phyloP scores from a whole-genome alignment of 2,888 invertebrate genomes.

The Cynaeus angustus region DNA sequence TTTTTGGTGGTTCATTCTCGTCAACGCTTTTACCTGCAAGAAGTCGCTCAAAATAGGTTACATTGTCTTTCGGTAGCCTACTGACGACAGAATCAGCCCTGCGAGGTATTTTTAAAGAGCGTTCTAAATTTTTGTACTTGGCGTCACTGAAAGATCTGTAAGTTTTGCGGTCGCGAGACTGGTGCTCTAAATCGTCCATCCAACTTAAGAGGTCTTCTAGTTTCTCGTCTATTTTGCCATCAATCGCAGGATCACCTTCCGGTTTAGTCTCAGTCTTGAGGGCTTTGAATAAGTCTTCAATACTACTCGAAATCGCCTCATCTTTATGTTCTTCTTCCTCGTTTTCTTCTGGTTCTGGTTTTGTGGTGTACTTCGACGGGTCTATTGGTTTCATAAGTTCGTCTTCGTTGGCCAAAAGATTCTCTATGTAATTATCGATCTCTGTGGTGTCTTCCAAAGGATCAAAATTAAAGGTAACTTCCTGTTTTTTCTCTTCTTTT shows the following conservation, averaged over 20 bases:
- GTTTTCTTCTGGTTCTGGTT: constrained; percentile 48
- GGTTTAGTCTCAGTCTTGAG: constrained; percentile 66
- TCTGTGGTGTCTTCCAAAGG: constrained; percentile 67
- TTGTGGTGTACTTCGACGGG: constrained; percentile 57
- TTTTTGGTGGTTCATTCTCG: constrained; percentile 50
- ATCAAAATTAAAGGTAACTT: constrained; percentile 68
- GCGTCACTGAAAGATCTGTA: constrained; percentile 66
- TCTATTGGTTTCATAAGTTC: constrained; percentile 69
- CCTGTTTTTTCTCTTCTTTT: constrained; percentile 50
- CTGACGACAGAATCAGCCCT: constrained; percentile 64
- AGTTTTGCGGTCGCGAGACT: constrained; percentile 63
- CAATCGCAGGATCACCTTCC: constrained; percentile 50
- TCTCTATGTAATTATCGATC: constrained; percentile 69
- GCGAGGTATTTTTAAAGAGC: constrained; percentile 64
- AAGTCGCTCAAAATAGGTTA: constrained; percentile 68
- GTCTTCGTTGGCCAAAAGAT: constrained; percentile 68
- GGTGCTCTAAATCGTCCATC: constrained; percentile 70
- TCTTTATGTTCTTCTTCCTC: constrained; percentile 58
- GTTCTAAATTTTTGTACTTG: constrained; percentile 70
- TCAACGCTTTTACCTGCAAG: constrained; percentile 64
- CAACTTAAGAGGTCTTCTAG: constrained; percentile 69
- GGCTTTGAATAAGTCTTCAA: constrained; percentile 70
- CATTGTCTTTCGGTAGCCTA: constrained; percentile 68
- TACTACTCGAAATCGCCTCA: constrained; percentile 65
- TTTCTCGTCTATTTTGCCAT: constrained; percentile 64